These are phyloP conservation scores for Sternarchorhynchus goeldii DNA, from an alignment of 2,797 vertebrate species.

Conservation along the genomic window DNA sequence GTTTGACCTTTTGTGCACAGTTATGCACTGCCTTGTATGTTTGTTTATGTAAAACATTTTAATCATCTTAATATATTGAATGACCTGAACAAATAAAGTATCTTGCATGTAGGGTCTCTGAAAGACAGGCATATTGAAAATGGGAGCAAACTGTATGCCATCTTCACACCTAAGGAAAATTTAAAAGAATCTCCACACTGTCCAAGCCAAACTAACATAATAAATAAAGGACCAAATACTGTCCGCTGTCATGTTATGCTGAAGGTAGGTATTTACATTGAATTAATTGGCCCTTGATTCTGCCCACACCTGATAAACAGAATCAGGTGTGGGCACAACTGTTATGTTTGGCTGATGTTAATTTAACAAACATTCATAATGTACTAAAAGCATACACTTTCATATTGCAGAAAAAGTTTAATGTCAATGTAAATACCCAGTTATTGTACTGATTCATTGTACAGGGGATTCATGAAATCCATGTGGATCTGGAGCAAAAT, in stretches of 20 bases:
- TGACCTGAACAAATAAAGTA: too few relatives aligned
- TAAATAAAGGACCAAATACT: constrained; percentile 38
- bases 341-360: too few relatives aligned
- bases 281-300: too few relatives aligned
- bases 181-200: constrained; percentile 14
- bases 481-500: constrained; percentile 55
- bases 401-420: too few relatives aligned
- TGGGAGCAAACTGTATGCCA: constrained; percentile 62
- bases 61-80: too few relatives aligned
- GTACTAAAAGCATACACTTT: too few relatives aligned
- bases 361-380: too few relatives aligned
- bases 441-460: not conserved
- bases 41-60: not conserved
- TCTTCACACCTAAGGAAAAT: constrained; percentile 67
- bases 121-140: constrained; percentile 64
- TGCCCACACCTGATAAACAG: too few relatives aligned
- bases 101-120: constrained; percentile 62
- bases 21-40: too few relatives aligned
- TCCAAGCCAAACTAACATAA: not conserved
- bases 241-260: constrained; percentile 69
- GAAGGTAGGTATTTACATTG: constrained; percentile 50
- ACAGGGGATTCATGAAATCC: constrained; percentile 64
- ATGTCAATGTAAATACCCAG: too few relatives aligned
- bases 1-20: too few relatives aligned
- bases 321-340: too few relatives aligned